Evolutionary conservation across 1,140 invertebrate genomes (phyloP).

Genomic region (Macrotrachela quadricornifera): DNA sequence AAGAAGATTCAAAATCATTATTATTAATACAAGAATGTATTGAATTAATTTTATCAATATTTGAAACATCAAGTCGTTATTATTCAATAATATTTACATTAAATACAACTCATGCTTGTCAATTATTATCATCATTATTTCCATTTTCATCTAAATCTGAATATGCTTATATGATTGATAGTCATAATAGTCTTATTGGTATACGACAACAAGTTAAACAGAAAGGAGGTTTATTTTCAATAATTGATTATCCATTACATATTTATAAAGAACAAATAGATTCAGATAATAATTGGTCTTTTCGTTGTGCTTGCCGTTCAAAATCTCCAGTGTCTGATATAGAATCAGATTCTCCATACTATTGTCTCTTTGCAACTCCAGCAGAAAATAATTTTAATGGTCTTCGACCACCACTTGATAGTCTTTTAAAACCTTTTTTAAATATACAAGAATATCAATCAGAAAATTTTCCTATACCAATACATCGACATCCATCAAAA

Average conservation of each 20-base stretch:
- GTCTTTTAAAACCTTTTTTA: slow-evolving; percentile 36
- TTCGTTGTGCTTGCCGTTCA: not conserved
- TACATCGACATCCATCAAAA: slow-evolving; percentile 38
- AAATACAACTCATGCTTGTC: slow-evolving; percentile 59
- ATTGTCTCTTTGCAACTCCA: slow-evolving; percentile 59
- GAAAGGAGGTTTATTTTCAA: not conserved
- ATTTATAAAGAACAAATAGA: not conserved
- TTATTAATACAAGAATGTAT: too few species aligned
- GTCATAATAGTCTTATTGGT: slow-evolving; percentile 80
- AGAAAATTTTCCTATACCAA: slow-evolving; percentile 1
- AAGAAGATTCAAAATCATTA: too few species aligned
- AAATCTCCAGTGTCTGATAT: not conserved
- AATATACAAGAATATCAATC: slow-evolving; percentile 10
- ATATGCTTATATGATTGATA: slow-evolving; percentile 60
- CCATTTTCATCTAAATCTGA: slow-evolving; percentile 24
- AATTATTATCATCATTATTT: slow-evolving; percentile 61
- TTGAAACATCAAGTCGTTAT: too few species aligned
- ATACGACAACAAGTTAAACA: slow-evolving; percentile 44
- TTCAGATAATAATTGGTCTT: not conserved
- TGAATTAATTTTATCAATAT: too few species aligned
- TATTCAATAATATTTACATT: slow-evolving; percentile 57
- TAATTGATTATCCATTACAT: not conserved
- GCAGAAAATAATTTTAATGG: slow-evolving; percentile 87
- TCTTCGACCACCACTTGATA: slow-evolving; percentile 58
- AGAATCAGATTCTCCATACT: not conserved